Conservation (phyloP, 2,797 vertebrate species). For the Poeciliopsis paucimaculata region DNA sequence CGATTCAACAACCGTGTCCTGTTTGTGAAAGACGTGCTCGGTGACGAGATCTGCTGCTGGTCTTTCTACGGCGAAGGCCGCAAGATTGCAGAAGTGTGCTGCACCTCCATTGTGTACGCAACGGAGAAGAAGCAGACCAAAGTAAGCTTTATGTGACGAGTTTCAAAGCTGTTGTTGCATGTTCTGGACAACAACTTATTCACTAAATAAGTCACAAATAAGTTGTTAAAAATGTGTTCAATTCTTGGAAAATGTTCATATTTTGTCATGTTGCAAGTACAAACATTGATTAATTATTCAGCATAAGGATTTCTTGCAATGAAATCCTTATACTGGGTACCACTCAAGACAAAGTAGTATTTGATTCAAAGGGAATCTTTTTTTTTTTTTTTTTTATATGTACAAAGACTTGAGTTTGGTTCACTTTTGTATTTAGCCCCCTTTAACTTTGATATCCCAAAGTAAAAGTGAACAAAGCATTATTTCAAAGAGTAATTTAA, state of each 20-base stretch:
- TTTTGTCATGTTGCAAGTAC: background rate
- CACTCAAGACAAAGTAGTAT: background rate
- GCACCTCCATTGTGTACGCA: constrained; percentile 98
- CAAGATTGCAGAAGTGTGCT: constrained; percentile 97
- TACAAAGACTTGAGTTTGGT: background rate
- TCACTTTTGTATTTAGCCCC: background rate
- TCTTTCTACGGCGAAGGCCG: constrained; percentile 98
- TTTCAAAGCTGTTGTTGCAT: background rate
- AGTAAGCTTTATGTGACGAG: constrained; percentile 73
- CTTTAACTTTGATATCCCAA: background rate
- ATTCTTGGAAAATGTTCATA: background rate
- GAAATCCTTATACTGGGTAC: too few relatives aligned
- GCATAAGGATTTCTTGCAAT: background rate
- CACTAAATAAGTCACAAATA: too few relatives aligned
- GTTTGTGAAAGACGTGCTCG: constrained; percentile 97
- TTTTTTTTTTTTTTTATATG: background rate
- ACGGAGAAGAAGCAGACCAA: constrained; percentile 99
- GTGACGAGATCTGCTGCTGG: constrained; percentile 99
- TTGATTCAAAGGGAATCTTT: background rate
- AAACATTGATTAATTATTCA: background rate
- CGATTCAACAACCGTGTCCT: constrained; percentile 96
- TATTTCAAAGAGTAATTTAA: background rate
- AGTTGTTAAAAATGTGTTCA: background rate
- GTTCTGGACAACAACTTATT: background rate
- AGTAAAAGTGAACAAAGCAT: background rate